These are phyloP conservation scores for Eleutherodactylus coqui DNA, from an alignment of 2,797 vertebrate genomes.

Conservation along the genomic window DNA sequence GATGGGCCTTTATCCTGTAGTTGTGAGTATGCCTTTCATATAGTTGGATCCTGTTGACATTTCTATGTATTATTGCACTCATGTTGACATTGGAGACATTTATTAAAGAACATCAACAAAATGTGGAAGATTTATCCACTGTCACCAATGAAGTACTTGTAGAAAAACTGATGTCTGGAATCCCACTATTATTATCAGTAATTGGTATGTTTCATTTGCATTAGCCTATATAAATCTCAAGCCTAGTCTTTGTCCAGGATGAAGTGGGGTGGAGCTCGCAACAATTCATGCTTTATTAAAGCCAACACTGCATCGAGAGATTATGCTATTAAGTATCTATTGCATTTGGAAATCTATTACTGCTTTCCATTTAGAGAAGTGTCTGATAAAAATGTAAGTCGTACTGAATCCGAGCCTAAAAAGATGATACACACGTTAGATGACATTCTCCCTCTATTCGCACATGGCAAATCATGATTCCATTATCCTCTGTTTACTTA, in stretches of 20 bases:
- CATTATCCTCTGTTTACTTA: constrained; percentile 41
- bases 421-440: constrained; percentile 14
- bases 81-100: not conserved
- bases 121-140: not conserved
- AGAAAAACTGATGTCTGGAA: not conserved
- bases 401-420: constrained; percentile 10
- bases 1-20: too few relatives aligned
- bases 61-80: not conserved
- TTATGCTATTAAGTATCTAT: constrained; percentile 1
- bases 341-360: constrained; percentile 7
- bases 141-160: not conserved
- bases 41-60: not conserved
- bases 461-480: constrained; percentile 41
- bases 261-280: not conserved
- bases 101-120: not conserved
- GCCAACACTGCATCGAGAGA: not conserved
- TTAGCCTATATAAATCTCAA: not conserved
- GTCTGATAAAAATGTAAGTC: not conserved
- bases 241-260: not conserved
- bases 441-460: constrained; percentile 32
- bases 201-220: not conserved
- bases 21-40: not conserved
- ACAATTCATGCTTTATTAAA: not conserved
- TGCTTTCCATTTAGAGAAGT: not conserved
- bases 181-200: not conserved